Percentiles rank a stretch among this genome's conserved stretches.
phyloP scores from a whole-genome alignment of 2,797 vertebrate genomes.

The Periparus ater region DNA sequence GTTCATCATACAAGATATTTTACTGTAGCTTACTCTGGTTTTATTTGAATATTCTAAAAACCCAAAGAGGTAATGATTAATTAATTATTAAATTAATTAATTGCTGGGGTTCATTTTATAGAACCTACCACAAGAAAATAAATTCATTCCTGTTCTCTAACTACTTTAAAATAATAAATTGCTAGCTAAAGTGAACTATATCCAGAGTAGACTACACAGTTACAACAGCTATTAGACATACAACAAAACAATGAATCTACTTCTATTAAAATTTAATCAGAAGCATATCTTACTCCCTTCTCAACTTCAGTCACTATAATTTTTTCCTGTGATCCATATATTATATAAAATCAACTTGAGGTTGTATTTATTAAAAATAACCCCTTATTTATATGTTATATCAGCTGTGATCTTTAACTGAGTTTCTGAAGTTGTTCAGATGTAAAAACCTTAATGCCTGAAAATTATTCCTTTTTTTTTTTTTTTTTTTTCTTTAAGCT shows the following conservation, averaged over 20 bases:
- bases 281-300: neutral
- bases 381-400: neutral
- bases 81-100: neutral
- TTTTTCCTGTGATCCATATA: neutral
- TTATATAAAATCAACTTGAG: neutral
- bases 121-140: neutral
- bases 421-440: neutral
- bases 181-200: neutral
- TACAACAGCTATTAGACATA: neutral
- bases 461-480: neutral
- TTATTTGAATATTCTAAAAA: neutral
- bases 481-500: neutral
- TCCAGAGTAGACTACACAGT: neutral
- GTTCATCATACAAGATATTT: neutral
- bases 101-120: neutral
- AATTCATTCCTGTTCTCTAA: neutral
- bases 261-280: neutral
- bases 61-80: neutral
- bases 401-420: neutral
- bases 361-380: neutral
- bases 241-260: neutral
- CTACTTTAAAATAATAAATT: neutral
- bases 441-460: neutral
- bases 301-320: neutral
- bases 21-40: neutral